Evolutionary conservation across 2,797 vertebrate species (phyloP).

Genomic region (Aeoliscus strigatus): DNA sequence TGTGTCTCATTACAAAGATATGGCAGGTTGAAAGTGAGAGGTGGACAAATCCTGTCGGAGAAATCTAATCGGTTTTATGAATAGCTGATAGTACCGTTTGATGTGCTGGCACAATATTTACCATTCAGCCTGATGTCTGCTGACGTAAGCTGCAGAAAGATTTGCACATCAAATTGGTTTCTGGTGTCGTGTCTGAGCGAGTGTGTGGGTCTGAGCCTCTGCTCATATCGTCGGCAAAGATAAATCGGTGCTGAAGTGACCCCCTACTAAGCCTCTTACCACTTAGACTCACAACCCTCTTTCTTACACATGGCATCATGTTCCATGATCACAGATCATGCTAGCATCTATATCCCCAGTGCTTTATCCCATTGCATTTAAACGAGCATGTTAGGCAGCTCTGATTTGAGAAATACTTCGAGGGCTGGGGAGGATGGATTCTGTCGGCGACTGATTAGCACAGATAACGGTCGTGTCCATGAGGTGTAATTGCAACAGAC

Average conservation of each 20-base stretch:
- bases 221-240: constrained; percentile 16
- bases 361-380: constrained; percentile 63
- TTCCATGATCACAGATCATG: constrained; percentile 8
- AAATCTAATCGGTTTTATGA: constrained; percentile 57
- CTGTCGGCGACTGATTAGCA: constrained; percentile 65
- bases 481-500: too few species aligned
- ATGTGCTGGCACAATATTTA: constrained; percentile 52
- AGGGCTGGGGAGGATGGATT: constrained; percentile 52
- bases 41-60: constrained; percentile 38
- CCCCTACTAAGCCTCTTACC: constrained; percentile 12
- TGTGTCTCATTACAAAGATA: constrained; percentile 31
- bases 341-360: constrained; percentile 18
- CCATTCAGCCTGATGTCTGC: constrained; percentile 48
- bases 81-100: constrained; percentile 56
- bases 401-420: constrained; percentile 52
- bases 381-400: constrained; percentile 50
- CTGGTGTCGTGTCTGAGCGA: constrained; percentile 30
- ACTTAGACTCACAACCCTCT: constrained; percentile 2
- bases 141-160: constrained; percentile 62
- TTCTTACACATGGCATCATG: constrained; percentile 18
- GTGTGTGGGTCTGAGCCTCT: constrained; percentile 16
- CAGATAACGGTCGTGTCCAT: too few species aligned
- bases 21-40: constrained; percentile 23
- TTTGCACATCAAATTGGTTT: constrained; percentile 42
- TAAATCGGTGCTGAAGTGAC: constrained; percentile 14